phyloP scores from a whole-genome alignment of 2,113 vertebrate species.

The Edolisoma coerulescens region DNA sequence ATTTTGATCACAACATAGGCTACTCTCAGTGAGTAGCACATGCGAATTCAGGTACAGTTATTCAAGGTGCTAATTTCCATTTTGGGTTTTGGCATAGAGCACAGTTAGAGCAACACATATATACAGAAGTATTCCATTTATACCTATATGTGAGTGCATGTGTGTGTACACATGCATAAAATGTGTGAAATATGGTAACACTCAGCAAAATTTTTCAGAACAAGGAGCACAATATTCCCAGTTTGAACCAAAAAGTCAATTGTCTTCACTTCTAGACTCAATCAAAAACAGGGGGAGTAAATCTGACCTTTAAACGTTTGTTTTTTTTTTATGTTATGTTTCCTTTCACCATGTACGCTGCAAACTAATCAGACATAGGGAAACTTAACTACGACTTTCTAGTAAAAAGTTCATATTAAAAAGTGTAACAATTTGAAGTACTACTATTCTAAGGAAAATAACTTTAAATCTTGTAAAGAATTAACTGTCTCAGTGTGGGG shows the following conservation, averaged over 20 bases:
- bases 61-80: neutral
- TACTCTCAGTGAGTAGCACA: neutral
- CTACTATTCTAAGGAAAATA: neutral
- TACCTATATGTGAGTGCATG: rapidly evolving
- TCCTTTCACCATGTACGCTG: neutral
- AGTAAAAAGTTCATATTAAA: neutral
- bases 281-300: neutral
- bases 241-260: neutral
- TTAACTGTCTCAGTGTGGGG: neutral
- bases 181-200: neutral
- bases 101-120: neutral
- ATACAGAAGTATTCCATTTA: neutral
- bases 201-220: neutral
- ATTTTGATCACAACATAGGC: neutral
- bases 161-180: too few species aligned
- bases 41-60: neutral
- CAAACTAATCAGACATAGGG: neutral
- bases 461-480: neutral
- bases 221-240: neutral
- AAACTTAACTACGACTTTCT: neutral
- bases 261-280: neutral
- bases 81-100: neutral
- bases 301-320: neutral
- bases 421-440: neutral
- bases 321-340: neutral